Evolutionary conservation across 1,140 invertebrate genomes (phyloP), one percentile per base, ranked within the genome.

Genomic region (Lethrus apterus): DNA sequence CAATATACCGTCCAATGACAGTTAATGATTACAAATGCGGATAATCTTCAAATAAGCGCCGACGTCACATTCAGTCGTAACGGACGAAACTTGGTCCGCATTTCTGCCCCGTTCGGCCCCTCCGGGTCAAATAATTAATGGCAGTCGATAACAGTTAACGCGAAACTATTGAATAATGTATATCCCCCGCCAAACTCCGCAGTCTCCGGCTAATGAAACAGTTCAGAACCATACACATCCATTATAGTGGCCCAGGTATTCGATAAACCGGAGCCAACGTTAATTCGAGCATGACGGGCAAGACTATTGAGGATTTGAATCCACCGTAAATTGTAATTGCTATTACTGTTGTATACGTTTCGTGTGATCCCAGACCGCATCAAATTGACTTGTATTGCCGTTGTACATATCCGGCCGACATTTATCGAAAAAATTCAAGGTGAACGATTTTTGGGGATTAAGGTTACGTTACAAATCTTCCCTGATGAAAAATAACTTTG

Each of bases 111-210:
- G 38, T 21, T 17, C 34, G 23, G 34, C 34, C 34, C 18, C 23
- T 36, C 18, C 38, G 38, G 38, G 29, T 41, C 29, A 41, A 41
- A 41, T 41, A 41, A 41, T 41, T 41, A 41, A 41, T 41, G 23
- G 38, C 38, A 41, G 38, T 29, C 38, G 38, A 41, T 41, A 41
- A 41, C 38, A 41, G 38, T 41, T 41, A 41, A 41, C 38, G 38
- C n/a, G 38, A 10, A 21, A 23, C 38, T 41, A 41, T 41, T 41
- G 38, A 41, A 41, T 41, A 41, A 41, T 41, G 38, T 23, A 41
- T 41, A 41, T 41, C 29, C 20, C n/a, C 20, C 38, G 18, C 23
- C 17, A 41, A 41, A 41, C 38, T 41, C 23, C 20, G 11, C 14
- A 13, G 18, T 23, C 38, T 23, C 15, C 38, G 38, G 38, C 23